Evolutionary conservation across 1,140 invertebrate genomes (phyloP).

Genomic region (Lordiphosa mommai): DNA sequence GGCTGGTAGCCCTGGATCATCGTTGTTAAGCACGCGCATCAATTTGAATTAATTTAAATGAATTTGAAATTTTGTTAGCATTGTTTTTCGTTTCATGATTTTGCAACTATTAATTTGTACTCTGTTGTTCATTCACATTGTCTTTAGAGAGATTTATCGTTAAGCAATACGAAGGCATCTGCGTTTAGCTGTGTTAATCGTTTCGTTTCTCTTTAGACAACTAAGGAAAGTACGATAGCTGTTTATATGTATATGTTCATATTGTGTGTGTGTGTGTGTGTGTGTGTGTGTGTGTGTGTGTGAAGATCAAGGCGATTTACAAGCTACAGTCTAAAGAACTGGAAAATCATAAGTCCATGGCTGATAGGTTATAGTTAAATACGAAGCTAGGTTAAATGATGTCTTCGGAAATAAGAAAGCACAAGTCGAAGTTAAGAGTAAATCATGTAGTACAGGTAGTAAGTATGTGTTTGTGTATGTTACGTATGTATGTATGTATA

Average conservation of each 20-base stretch:
- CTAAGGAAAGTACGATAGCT: constrained; percentile 37
- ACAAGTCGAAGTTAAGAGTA: constrained; percentile 1
- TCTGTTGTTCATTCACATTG: constrained; percentile 77
- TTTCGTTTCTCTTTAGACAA: constrained; percentile 41
- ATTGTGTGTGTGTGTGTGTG: constrained; percentile 19
- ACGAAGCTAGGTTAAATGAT: constrained; percentile 7
- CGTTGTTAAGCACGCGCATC: constrained; percentile 39
- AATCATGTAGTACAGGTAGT: not conserved
- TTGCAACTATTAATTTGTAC: constrained; percentile 56
- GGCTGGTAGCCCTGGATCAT: constrained; percentile 74
- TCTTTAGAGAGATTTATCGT: constrained; percentile 54
- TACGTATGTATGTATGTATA: constrained; percentile 8
- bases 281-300: constrained; percentile 15
- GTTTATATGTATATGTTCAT: constrained; percentile 10
- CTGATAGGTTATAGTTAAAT: constrained; percentile 10
- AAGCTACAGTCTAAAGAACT: constrained; percentile 6
- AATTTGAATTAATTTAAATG: constrained; percentile 75
- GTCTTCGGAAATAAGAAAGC: constrained; percentile 7
- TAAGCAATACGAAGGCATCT: constrained; percentile 39
- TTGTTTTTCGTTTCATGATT: constrained; percentile 44
- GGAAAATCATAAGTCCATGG: constrained; percentile 2
- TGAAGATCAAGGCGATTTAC: constrained; percentile 11
- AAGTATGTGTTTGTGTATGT: not conserved
- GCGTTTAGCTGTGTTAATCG: constrained; percentile 37
- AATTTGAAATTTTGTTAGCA: constrained; percentile 72